phyloP scores from a whole-genome alignment of 2,888 invertebrate species.

The Pegoplata infirma region DNA sequence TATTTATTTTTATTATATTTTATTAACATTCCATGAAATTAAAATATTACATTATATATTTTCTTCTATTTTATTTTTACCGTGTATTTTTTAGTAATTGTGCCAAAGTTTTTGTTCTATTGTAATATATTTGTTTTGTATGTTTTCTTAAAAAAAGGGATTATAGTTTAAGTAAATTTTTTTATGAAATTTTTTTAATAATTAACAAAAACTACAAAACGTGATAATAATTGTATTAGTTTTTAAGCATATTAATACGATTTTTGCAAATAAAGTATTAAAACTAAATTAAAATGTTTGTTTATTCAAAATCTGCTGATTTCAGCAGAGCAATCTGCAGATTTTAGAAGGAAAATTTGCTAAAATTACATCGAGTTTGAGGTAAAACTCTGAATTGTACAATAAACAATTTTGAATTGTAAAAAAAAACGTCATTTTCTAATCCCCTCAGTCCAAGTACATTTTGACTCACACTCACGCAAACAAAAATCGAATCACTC shows the following conservation, averaged over 20 bases:
- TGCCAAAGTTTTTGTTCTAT: slow-evolving; percentile 47
- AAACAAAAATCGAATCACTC: too few relatives aligned
- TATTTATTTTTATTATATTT: neutral
- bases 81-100: slow-evolving; percentile 29
- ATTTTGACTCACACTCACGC: too few relatives aligned
- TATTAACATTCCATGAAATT: slow-evolving; percentile 50
- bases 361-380: too few relatives aligned
- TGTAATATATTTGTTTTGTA: slow-evolving; percentile 10
- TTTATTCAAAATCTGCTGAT: too few relatives aligned
- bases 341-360: too few relatives aligned
- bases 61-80: neutral
- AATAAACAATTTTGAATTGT: too few relatives aligned
- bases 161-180: neutral
- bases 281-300: neutral
- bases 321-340: too few relatives aligned
- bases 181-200: neutral
- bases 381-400: too few relatives aligned
- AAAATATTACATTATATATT: slow-evolving; percentile 14
- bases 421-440: too few relatives aligned
- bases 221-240: slow-evolving; percentile 25
- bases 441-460: too few relatives aligned
- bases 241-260: slow-evolving; percentile 4
- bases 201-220: neutral
- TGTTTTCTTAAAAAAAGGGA: neutral
- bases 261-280: slow-evolving; percentile 47